These are phyloP conservation scores for Ptiloglossa arizonensis DNA, from an alignment of 1,140 invertebrate genomes.

Conservation along the genomic window DNA sequence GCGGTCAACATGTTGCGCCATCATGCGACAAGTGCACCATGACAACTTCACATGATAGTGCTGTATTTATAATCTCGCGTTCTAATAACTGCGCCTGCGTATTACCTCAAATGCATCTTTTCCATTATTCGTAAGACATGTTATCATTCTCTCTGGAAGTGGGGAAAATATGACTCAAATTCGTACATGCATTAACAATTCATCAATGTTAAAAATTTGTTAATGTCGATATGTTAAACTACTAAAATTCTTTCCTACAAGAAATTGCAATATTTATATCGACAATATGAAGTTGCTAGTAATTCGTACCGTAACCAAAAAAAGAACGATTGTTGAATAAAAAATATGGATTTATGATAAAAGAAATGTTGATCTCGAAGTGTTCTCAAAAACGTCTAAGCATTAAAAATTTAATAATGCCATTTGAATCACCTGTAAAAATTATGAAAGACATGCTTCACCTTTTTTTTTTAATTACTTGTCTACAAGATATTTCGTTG, in stretches of 20 bases:
- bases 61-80: slow-evolving; percentile 73
- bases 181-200: not conserved
- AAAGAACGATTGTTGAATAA: too few relatives aligned
- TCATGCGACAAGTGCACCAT: slow-evolving; percentile 74
- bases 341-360: too few relatives aligned
- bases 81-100: slow-evolving; percentile 38
- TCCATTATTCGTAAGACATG: not conserved
- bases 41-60: slow-evolving; percentile 69
- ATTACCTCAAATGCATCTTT: not conserved
- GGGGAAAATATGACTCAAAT: slow-evolving; percentile 16
- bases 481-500: too few relatives aligned
- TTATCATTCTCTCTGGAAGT: not conserved
- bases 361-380: too few relatives aligned
- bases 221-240: not conserved
- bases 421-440: too few relatives aligned
- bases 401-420: too few relatives aligned
- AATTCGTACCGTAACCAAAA: too few relatives aligned
- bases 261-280: not conserved
- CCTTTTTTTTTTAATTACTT: too few relatives aligned
- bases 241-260: not conserved
- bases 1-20: slow-evolving; percentile 78
- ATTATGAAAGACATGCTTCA: too few relatives aligned
- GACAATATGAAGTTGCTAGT: not conserved
- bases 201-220: not conserved
- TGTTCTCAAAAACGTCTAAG: too few relatives aligned